Evolutionary conservation across 2,797 vertebrate species (phyloP), one percentile per base, ranked within the genome.

Genomic region (Danio aesculapii): DNA sequence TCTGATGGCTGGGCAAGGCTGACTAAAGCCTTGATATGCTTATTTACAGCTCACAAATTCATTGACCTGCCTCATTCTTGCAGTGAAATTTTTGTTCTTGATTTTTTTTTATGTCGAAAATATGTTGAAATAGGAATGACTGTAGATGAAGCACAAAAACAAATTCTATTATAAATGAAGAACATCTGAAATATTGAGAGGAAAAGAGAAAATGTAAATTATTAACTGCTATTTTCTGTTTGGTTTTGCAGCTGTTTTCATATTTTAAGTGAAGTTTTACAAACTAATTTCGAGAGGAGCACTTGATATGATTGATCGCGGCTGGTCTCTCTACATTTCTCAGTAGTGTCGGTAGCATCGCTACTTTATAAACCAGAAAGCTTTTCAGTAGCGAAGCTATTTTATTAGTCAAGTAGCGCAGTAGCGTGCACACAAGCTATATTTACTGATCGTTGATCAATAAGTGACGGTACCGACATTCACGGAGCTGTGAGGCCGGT

Each of bases 121-220:
- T 17, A 50, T 77, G 5, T 59, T 69, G 39, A 30, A 30, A 30
- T 3, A 59, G 30, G 14, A 59, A 69, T 83, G 49, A 12, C 47
- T 5, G 46, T 61, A 13, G 44, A 16, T 46, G 61, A 78, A 68
- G 72, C 21, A 55, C 62, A 70, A 69, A 75, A 71, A 49, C 63
- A 73, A 61, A 41, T 79, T 77, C 62, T 63, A 84, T 87, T 77
- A 83, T 74, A 59, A 85, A 81, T 80, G 76, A 75, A 69, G 41
- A 86, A 71, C 70, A 78, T 75, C 76, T 81, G 76, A 82, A 71
- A 78, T 61, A 71, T 79, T 81, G 2, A 72, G 44, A 81, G 39
- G 44, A 77, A 52, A 46, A 78, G 66, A 78, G 16, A 14, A 74
- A 49, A 46, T 63, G 19, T 80, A 43, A 67, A 6, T 78, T 47